Conservation (phyloP, 2,113 vertebrate genomes). For the Probosciger aterrimus region DNA sequence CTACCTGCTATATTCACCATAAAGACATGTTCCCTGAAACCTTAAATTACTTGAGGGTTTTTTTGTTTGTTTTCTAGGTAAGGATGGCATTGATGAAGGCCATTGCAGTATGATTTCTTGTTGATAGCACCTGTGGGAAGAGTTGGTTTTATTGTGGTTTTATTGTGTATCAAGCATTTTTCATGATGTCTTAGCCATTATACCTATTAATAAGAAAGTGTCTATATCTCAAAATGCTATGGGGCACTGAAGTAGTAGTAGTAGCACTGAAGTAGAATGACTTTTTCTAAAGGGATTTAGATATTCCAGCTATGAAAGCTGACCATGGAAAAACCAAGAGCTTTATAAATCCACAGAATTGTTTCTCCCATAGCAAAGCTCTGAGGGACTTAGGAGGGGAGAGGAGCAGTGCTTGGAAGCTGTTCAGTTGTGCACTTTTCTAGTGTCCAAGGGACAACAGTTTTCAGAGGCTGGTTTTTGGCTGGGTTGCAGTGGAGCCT, state of each 20-base stretch:
- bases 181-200: background rate
- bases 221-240: background rate
- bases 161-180: background rate
- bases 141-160: background rate
- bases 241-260: background rate
- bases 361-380: background rate
- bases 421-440: background rate
- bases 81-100: background rate
- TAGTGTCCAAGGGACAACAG: background rate
- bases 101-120: background rate
- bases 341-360: background rate
- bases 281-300: background rate
- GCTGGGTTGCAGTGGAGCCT: background rate
- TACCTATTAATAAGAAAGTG: background rate
- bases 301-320: background rate
- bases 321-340: background rate
- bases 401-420: background rate
- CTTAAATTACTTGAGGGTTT: background rate
- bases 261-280: too few relatives aligned
- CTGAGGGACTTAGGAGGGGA: background rate
- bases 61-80: background rate
- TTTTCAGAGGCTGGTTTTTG: background rate
- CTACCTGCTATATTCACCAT: background rate
- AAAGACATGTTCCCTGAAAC: background rate
- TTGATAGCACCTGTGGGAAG: background rate